Evolutionary conservation across 2,113 vertebrate genomes (phyloP).

Genomic region (Riparia riparia): DNA sequence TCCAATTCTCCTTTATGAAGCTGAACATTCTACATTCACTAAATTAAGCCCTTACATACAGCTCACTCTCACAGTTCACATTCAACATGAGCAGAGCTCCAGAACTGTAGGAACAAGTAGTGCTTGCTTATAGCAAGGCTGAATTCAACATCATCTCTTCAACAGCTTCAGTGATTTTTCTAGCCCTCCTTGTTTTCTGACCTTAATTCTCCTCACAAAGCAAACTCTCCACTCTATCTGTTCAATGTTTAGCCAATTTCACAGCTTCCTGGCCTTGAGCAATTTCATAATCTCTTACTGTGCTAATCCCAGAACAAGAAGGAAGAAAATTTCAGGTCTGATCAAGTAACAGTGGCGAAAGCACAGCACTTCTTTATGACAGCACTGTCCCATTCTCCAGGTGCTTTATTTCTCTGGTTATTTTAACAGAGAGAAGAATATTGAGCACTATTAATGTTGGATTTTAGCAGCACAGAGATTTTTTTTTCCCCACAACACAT

Average conservation of each 20-base stretch:
- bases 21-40: neutral
- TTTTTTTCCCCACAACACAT: neutral
- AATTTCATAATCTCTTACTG: constrained; percentile 20
- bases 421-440: neutral
- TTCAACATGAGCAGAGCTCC: neutral
- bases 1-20: neutral
- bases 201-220: neutral
- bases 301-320: constrained; percentile 34
- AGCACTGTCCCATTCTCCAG: neutral
- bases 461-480: neutral
- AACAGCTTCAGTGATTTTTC: neutral
- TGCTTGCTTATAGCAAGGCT: neutral
- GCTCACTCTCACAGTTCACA: neutral
- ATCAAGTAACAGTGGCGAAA: neutral
- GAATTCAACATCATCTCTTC: neutral
- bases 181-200: neutral
- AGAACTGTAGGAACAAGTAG: neutral
- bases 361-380: neutral
- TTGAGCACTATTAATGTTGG: neutral
- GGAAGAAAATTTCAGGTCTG: constrained; percentile 18
- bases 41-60: neutral
- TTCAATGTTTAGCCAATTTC: constrained; percentile 38
- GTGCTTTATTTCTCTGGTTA: neutral
- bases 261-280: constrained; percentile 8
- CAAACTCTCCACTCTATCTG: neutral